These are phyloP conservation scores for Agonopterix heracliana DNA, from an alignment of 2,888 invertebrate species.

Conservation along the genomic window DNA sequence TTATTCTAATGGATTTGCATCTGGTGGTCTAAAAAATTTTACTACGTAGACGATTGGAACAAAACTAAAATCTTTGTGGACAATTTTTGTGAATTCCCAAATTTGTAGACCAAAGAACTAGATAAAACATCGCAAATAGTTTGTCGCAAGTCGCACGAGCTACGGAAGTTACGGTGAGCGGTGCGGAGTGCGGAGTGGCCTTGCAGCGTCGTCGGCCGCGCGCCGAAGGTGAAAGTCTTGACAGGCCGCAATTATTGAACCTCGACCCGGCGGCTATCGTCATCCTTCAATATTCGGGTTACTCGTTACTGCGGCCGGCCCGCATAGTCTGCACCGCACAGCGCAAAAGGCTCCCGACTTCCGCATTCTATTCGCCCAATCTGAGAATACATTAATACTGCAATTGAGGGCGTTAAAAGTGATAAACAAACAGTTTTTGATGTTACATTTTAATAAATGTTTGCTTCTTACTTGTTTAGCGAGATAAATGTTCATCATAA, in stretches of 20 bases:
- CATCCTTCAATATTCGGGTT: slow-evolving; percentile 59
- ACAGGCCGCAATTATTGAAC: slow-evolving; percentile 65
- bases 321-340: too few species aligned
- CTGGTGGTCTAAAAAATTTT: too few species aligned
- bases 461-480: too few species aligned
- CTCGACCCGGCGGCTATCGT: slow-evolving; percentile 42
- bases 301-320: slow-evolving; percentile 23
- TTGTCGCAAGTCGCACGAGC: slow-evolving; percentile 18
- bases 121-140: background rate
- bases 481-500: too few species aligned
- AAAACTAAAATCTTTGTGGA: too few species aligned
- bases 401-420: background rate
- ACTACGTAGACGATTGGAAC: too few species aligned
- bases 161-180: slow-evolving; percentile 60
- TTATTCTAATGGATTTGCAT: too few species aligned
- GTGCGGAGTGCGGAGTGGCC: slow-evolving; percentile 53
- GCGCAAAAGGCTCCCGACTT: slow-evolving; percentile 34
- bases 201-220: slow-evolving; percentile 49
- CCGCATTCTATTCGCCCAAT: slow-evolving; percentile 35
- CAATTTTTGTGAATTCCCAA: background rate
- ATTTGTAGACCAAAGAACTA: background rate
- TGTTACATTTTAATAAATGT: background rate
- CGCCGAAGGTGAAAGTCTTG: slow-evolving; percentile 74
- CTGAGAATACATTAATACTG: background rate
- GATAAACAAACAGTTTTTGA: background rate